Conservation (phyloP, 2,797 vertebrate species). For the Pseudocheirus occidentalis region DNA sequence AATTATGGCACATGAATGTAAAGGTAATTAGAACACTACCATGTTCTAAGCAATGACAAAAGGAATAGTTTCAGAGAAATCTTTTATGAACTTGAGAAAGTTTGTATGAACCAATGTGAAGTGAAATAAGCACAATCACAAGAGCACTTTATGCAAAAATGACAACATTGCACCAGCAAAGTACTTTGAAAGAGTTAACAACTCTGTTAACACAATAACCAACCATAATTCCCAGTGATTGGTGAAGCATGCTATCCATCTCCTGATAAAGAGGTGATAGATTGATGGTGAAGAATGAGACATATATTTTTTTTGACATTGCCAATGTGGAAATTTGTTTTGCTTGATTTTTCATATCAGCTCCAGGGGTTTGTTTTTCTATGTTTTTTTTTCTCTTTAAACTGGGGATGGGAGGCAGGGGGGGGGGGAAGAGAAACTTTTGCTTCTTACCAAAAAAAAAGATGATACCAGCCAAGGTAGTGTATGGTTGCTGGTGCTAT, state of each 20-base stretch:
- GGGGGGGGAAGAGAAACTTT: too few relatives aligned
- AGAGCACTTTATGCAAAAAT: background rate
- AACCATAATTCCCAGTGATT: background rate
- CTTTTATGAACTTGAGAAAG: background rate
- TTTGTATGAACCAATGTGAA: background rate
- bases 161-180: background rate
- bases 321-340: background rate
- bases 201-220: background rate
- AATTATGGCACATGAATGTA: background rate
- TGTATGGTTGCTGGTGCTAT: background rate
- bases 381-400: background rate
- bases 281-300: background rate
- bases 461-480: background rate
- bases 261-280: background rate
- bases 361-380: background rate
- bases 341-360: background rate
- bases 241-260: background rate
- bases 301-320: background rate
- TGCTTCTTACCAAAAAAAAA: background rate
- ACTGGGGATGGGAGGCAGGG: background rate
- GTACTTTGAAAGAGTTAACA: background rate
- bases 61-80: background rate
- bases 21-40: background rate
- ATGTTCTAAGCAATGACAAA: background rate
- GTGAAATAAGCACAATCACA: background rate